phyloP scores from a whole-genome alignment of 2,888 invertebrate genomes.

The Julus scandinavius region DNA sequence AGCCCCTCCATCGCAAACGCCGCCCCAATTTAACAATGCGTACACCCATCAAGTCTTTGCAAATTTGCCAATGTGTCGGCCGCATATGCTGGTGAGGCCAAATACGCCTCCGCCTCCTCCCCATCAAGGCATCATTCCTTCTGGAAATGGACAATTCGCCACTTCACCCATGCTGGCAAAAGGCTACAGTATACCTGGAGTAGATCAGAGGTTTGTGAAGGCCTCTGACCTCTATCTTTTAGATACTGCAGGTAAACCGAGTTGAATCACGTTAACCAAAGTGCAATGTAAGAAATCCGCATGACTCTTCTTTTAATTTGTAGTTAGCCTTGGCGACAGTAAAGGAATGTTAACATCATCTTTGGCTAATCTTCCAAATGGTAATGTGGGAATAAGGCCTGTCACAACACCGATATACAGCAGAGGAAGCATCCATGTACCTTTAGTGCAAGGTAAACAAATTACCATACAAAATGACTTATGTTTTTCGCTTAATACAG shows the following conservation, averaged over 20 bases:
- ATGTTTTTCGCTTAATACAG: background rate
- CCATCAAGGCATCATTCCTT: constrained; percentile 51
- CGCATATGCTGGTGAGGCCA: constrained; percentile 56
- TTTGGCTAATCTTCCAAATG: constrained; percentile 54
- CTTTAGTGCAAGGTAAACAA: constrained; percentile 54
- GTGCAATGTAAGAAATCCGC: constrained; percentile 46
- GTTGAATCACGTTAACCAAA: background rate
- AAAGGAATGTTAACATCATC: constrained; percentile 47
- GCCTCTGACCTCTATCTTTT: constrained; percentile 57
- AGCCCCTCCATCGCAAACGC: constrained; percentile 54
- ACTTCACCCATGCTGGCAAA: constrained; percentile 56
- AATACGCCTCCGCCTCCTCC: constrained; percentile 56
- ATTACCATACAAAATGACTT: background rate
- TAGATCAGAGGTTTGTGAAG: constrained; percentile 58
- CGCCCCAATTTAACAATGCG: constrained; percentile 48
- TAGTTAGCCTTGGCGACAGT: constrained; percentile 40
- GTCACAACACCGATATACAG: constrained; percentile 56
- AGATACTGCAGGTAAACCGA: constrained; percentile 55
- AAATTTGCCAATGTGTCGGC: constrained; percentile 57
- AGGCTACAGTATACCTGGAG: constrained; percentile 57
- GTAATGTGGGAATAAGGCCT: constrained; percentile 55
- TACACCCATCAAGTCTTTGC: constrained; percentile 56
- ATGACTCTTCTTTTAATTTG: constrained; percentile 43
- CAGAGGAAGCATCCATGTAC: constrained; percentile 55
- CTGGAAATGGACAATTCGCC: constrained; percentile 51